Conservation (phyloP, 2,888 invertebrate species). For the Andrena camellia region DNA sequence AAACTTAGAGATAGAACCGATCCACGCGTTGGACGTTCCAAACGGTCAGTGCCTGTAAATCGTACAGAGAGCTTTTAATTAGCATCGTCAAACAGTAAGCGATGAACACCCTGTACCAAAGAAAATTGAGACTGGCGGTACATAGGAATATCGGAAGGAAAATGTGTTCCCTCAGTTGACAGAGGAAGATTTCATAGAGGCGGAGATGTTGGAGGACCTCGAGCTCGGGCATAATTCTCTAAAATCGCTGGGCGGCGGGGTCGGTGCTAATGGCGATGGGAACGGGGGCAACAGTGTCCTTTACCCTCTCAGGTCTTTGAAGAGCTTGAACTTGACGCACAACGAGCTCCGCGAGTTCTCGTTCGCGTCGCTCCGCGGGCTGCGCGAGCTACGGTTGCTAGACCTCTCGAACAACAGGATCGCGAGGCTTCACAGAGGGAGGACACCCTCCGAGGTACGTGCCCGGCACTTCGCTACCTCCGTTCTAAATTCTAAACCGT, state of each 20-base stretch:
- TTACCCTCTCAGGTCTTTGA: constrained; percentile 89
- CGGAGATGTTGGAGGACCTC: constrained; percentile 89
- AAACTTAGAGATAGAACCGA: no score
- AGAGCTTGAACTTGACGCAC: constrained; percentile 91
- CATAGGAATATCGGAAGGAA: not conserved
- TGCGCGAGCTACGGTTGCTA: constrained; percentile 89
- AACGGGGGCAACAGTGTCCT: constrained; percentile 88
- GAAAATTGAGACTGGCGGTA: not conserved
- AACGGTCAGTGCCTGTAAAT: no score
- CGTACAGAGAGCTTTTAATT: no score
- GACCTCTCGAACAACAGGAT: constrained; percentile 93
- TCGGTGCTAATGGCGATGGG: constrained; percentile 73
- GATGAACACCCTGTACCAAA: no score
- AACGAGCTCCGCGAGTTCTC: constrained; percentile 92
- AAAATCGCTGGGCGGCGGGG: constrained; percentile 86
- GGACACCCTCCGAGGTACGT: constrained; percentile 81
- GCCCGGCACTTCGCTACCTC: not conserved
- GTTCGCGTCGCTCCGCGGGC: constrained; percentile 91
- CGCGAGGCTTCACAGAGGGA: constrained; percentile 84
- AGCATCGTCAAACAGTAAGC: no score
- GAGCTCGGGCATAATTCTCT: constrained; percentile 91
- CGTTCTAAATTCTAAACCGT: not conserved
- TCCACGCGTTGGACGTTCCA: no score
- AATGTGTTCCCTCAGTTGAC: constrained; percentile 86
- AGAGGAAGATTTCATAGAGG: constrained; percentile 91